Base-by-base conservation (phyloP, 1,140 invertebrate genomes). In the Ectropis grisescens region DNA sequence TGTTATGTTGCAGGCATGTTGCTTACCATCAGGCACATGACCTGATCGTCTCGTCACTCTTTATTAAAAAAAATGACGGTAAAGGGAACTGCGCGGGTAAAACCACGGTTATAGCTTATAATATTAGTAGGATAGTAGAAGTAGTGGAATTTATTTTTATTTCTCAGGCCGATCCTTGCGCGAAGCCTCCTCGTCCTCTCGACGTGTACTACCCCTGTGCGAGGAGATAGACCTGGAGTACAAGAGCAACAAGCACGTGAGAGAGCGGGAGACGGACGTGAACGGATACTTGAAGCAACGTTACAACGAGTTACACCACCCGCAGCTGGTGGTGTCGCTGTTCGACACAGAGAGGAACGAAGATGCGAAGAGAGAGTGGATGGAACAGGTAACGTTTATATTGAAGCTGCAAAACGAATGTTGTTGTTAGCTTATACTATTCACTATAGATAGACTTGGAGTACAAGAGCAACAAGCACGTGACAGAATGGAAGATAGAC, bases 181-280 rank as follows among this genome's bases (percentile, higher is more conserved):
- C 64, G 0, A 61, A 57, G 12, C 47, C 19, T 7, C 66, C 67
- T 0, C 58, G 74, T 7, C 88, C 68, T 82, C 82, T 72, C 84
- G 83, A 84, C 88, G 86, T 83, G 15, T 83, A 80, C 46, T 59
- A 68, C 38, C 47, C 70, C 56, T 83, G 1, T 74, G 69, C 33
- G 64, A 78, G 7, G 74, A 74, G 34, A 71, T 82, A 52, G 53
- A 62, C 0, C 66, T 56, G 43, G 82, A 84, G 50, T 47, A 80
- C 13, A 41, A 47, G 4, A 59, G 60, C 2, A 49, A 58, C 19
- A 75, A 70, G 22, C 65, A 78, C 37, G 62, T 76, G 1, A 38
- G 82, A 2, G 70, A 83, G 37, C 43, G 69, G 11, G 82, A 84
- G 54, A 59, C 70, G 1, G 74, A 83, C 35, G 51, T 84, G 23